A percentile compares a stretch with the other conserved stretches of the same genome.
Conservation (phyloP, 2,888 invertebrate genomes). For the Vannuccia rotundouncinata region DNA sequence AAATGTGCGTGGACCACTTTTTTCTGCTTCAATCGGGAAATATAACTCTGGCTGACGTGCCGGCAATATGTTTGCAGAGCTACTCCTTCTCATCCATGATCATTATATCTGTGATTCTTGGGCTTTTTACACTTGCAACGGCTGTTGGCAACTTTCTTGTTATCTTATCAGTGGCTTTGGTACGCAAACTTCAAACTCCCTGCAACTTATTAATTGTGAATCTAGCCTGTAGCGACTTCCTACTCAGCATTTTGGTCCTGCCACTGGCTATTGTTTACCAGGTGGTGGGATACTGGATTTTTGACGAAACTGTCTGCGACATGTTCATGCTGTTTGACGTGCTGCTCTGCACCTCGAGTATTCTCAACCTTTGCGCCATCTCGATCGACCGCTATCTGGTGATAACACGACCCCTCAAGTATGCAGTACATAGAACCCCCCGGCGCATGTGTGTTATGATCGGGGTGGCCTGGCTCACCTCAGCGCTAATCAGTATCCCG, state of each 20-base stretch:
- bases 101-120: constrained; percentile 46
- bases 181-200: constrained; percentile 57
- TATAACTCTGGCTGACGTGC: constrained; percentile 9
- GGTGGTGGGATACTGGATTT: constrained; percentile 50
- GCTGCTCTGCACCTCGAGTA: constrained; percentile 60
- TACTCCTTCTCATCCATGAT: constrained; percentile 42
- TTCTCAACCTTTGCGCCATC: constrained; percentile 60
- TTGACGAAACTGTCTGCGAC: constrained; percentile 56
- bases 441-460: constrained; percentile 75
- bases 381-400: constrained; percentile 60
- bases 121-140: constrained; percentile 56
- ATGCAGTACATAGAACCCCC: constrained; percentile 87
- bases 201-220: constrained; percentile 57
- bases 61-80: background rate
- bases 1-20: background rate
- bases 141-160: constrained; percentile 60
- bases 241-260: constrained; percentile 60
- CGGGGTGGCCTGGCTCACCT: constrained; percentile 81
- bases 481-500: constrained; percentile 84
- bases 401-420: constrained; percentile 75
- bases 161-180: constrained; percentile 60
- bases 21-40: background rate
- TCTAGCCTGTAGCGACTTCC: constrained; percentile 60
- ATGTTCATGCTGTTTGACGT: constrained; percentile 60
- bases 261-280: constrained; percentile 58